Evolutionary conservation across 2,113 vertebrate genomes (phyloP), one percentile per base, ranked within the genome.

Genomic region (Oreochromis tanganicae): DNA sequence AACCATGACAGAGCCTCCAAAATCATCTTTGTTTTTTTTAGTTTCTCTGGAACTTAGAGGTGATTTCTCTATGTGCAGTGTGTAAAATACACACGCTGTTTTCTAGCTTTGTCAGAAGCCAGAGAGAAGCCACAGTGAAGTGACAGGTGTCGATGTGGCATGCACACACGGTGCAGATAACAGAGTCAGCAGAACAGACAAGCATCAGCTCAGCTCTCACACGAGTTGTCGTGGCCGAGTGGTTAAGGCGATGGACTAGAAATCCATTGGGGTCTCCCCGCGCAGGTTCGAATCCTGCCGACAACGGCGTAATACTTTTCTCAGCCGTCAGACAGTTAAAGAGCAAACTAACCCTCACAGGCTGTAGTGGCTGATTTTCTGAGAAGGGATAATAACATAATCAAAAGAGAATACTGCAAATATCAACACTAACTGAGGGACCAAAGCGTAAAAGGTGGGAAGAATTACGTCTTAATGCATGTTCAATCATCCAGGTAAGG

Each of bases 241-340:
- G 94, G 95, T 96, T 96, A 95, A 96, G 94, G 98, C 97, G 97
- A 98, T 98, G 97, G 97, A 97, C 97, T 98, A 97, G 97, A 97
- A 97, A 97, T 97, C 97, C 96, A 97, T 97, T 97, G 97, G 97
- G 97, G 96, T 98, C 96, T 98, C 96, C 97, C 98, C 97, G 97
- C 97, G 97, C 97, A 98, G 97, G 97, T 98, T 98, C 97, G 97
- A 98, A 98, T 98, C 98, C 98, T 98, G 98, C 98, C 97, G 97
- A 98, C 97, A 98, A 98, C 97, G 97, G 9, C 52, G 1, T 11
- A 8, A 3, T 9, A 3, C 6, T 68, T 68, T 68, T 68, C 36
- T 38, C 36, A 68, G 19, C 34, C 1, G 24, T 27, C 55, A 13
- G 21, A 4, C 21, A 24, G 11, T 29, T 29, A 57, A 29, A 57